Evolutionary conservation across 2,113 vertebrate genomes (phyloP).

Genomic region (Paramormyrops kingsleyae): DNA sequence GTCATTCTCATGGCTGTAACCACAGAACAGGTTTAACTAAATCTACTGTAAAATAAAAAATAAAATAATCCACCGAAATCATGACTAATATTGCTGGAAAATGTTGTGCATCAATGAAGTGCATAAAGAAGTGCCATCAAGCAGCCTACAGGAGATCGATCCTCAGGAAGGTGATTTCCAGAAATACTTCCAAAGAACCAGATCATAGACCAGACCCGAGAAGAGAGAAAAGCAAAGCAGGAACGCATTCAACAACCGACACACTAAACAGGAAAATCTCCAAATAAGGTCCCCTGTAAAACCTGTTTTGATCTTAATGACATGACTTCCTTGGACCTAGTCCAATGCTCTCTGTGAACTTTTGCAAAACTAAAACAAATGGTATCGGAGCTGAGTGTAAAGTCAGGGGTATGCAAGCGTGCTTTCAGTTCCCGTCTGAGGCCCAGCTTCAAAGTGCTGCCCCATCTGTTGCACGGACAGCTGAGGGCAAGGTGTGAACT

Average conservation of each 20-base stretch:
- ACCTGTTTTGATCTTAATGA: neutral
- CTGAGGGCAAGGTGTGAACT: neutral
- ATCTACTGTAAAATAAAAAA: neutral
- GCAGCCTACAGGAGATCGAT: neutral
- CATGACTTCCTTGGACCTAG: neutral
- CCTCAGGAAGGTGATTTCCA: neutral
- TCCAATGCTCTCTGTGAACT: neutral
- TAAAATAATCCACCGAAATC: neutral
- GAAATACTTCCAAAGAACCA: neutral
- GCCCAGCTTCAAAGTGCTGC: neutral
- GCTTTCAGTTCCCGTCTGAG: neutral
- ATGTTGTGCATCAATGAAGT: neutral
- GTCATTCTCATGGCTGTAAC: neutral
- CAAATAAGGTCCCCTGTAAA: neutral
- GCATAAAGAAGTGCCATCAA: neutral
- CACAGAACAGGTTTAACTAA: neutral
- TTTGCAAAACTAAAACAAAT: neutral
- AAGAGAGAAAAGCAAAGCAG: neutral
- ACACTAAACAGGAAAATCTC: neutral
- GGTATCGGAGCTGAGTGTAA: neutral
- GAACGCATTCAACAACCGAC: neutral
- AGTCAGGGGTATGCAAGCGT: neutral
- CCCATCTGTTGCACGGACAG: neutral
- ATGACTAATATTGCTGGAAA: neutral
- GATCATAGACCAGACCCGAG: neutral